Conservation (phyloP, 2,888 invertebrate genomes). For the Miltochrista miniata region DNA sequence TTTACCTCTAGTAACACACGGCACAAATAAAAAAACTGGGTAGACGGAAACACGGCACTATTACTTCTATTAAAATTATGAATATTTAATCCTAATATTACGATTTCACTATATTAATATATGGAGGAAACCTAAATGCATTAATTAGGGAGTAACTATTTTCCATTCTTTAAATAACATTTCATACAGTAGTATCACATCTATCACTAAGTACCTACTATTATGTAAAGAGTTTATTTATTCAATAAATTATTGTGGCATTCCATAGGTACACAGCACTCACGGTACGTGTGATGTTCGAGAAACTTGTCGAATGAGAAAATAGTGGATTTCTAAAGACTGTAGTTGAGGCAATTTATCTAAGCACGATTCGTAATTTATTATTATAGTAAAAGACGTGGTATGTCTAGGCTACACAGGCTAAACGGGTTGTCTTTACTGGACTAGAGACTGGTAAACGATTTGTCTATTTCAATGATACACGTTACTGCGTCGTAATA, state of each 20-base stretch:
- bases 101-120: slow-evolving; percentile 56
- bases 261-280: slow-evolving; percentile 19
- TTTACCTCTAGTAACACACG: slow-evolving; percentile 56
- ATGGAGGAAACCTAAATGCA: slow-evolving; percentile 69
- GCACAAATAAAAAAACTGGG: slow-evolving; percentile 40
- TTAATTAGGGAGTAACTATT: slow-evolving; percentile 52
- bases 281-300: slow-evolving; percentile 33
- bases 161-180: slow-evolving; percentile 59
- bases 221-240: slow-evolving; percentile 28
- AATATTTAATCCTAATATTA: slow-evolving; percentile 51
- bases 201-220: slow-evolving; percentile 55
- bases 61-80: slow-evolving; percentile 51
- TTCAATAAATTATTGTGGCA: slow-evolving; percentile 31
- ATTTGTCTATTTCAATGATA: slow-evolving; percentile 48
- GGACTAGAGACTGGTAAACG: slow-evolving; percentile 79
- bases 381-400: slow-evolving; percentile 34
- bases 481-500: slow-evolving; percentile 44
- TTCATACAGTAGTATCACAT: slow-evolving; percentile 67
- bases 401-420: slow-evolving; percentile 40
- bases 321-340: slow-evolving; percentile 43
- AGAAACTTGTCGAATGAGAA: slow-evolving; percentile 35
- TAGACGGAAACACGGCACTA: slow-evolving; percentile 61
- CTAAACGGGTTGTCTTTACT: slow-evolving; percentile 60
- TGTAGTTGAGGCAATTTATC: slow-evolving; percentile 43
- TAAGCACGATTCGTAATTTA: slow-evolving; percentile 49